These are phyloP conservation scores for Glandiceps talaboti DNA, from an alignment of 53 echinoderm and acorn worm species.

Conservation along the genomic window DNA sequence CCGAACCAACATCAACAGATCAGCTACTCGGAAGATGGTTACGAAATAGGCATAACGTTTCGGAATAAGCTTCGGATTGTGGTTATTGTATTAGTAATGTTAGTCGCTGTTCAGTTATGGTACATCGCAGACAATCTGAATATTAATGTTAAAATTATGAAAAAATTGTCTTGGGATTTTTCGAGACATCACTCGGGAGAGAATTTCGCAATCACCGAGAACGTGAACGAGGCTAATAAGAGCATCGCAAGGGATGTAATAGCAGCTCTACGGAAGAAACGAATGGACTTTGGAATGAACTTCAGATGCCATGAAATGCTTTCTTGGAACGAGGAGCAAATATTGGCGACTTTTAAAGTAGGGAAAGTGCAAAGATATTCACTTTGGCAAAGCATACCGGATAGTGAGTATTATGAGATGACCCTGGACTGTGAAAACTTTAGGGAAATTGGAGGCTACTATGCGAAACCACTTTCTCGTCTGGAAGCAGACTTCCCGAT, in stretches of 20 bases:
- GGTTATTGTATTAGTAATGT: too few relatives aligned
- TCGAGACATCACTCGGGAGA: background rate
- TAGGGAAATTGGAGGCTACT: background rate
- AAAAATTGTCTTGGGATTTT: background rate
- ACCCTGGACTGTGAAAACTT: background rate
- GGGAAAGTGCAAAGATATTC: background rate
- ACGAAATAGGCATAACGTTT: too few relatives aligned
- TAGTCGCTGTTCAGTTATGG: background rate
- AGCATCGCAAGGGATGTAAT: background rate
- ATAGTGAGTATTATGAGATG: background rate
- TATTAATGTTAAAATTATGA: background rate
- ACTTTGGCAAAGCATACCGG: background rate
- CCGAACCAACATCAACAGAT: too few relatives aligned
- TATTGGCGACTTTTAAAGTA: background rate
- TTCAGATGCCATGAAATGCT: background rate
- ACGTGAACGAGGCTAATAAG: background rate
- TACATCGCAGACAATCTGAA: background rate
- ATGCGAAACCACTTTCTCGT: slow-evolving; percentile 10
- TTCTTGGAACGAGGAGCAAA: background rate
- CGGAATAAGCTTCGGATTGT: too few relatives aligned
- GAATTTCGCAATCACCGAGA: background rate
- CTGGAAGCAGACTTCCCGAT: slow-evolving; percentile 47
- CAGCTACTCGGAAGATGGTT: too few relatives aligned
- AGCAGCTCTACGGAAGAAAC: background rate
- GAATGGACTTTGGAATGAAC: background rate